A percentile compares a stretch with the other conserved stretches of the same genome.
Conservation (phyloP, 2,797 vertebrate species). For the Bucorvus abyssinicus region DNA sequence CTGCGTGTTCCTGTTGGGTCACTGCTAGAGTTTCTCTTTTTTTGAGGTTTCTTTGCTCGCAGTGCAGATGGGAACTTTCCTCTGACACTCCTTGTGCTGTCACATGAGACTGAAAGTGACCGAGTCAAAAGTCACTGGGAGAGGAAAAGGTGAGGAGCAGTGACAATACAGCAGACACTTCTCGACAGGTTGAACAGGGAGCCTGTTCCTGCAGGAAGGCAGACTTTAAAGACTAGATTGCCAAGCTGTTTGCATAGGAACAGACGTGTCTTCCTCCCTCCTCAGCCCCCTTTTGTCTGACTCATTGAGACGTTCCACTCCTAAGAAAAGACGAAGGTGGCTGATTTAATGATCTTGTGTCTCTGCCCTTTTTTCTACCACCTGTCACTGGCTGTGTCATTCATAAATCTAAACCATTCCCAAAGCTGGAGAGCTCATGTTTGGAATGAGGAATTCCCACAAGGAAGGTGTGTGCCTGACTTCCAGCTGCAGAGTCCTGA, state of each 20-base stretch:
- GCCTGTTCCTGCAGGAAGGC: not conserved
- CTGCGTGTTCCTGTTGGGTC: not conserved
- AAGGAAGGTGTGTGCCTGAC: not conserved
- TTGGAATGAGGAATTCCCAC: not conserved
- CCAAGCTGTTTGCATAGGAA: not conserved
- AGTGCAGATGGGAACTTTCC: not conserved
- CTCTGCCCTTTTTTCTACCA: not conserved
- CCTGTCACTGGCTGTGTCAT: not conserved
- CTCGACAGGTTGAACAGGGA: not conserved
- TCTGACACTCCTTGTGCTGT: not conserved
- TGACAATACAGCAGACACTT: not conserved
- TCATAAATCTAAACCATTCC: not conserved
- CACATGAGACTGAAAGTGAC: not conserved
- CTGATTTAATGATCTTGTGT: not conserved
- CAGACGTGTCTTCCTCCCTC: not conserved
- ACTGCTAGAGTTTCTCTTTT: not conserved
- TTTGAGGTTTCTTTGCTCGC: not conserved
- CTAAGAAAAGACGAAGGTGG: not conserved
- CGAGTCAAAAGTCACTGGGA: not conserved
- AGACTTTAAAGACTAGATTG: not conserved
- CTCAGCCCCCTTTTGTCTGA: conserved; percentile 1
- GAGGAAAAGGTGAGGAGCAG: not conserved
- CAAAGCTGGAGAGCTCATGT: not conserved
- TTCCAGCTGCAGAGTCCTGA: not conserved
- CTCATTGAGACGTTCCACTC: conserved; percentile 3